Evolutionary conservation across 2,888 invertebrate genomes (phyloP), one percentile per base, ranked within the genome.

Genomic region (Cabera pusaria): DNA sequence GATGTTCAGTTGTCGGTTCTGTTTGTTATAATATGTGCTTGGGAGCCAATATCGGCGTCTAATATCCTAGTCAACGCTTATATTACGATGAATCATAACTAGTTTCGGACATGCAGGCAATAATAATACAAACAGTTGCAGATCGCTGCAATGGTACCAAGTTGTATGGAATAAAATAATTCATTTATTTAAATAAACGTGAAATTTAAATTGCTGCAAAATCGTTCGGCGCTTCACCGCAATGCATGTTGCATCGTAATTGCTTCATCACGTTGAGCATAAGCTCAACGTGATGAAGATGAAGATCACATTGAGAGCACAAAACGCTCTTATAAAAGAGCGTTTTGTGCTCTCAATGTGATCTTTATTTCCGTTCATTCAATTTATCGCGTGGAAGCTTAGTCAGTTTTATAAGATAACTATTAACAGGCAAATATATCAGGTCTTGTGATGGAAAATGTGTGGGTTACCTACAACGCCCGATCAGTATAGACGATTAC

Each of bases 211-310:
- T 60, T 55, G 54, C 55, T 61, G 61, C 66, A 62, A 61, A 64
- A 68, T 66, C 59, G 49, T 39, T 64, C 55, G 26, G 34, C 61
- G 59, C 56, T 58, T 60, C 63, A 50, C 57, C 24, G 53, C 59
- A 56, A 60, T 62, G 66, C 59, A 56, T 57, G 67, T 64, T 61
- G 64, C 60, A 56, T 71, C 71, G 66, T 73, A 70, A 78, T 75
- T 75, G 64, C 68, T 79, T 78, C 72, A 74, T 77, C 73, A 67
- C 59, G 59, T 68, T 71, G 60, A 52, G 52, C 56, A 49, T 47
- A 49, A 51, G 58, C n/a, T n/a, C n/a, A n/a, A n/a, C n/a, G n/a
- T n/a, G n/a, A 20, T 29, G 33, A 34, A 43, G 27, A 41, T 18
- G 19, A 9, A 28, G 33, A 28, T 34, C 16, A 49, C 50, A 63